Evolutionary conservation across 2,113 vertebrate genomes (phyloP), one percentile per base, ranked within the genome.

Genomic region (Aspidoscelis tigris): DNA sequence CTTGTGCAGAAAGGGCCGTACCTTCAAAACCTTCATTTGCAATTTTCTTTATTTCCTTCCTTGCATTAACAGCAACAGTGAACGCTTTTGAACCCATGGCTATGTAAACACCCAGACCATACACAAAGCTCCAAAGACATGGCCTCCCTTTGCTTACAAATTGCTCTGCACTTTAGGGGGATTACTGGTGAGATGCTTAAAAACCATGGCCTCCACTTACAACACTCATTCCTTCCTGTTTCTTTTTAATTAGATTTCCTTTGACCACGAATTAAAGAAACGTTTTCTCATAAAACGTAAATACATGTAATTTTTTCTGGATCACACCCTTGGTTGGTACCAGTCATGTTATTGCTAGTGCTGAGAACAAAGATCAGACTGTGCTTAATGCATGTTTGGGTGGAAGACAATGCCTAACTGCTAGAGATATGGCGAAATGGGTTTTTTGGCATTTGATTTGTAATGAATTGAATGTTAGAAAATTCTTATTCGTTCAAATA

Each of bases 161-260:
- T 0, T 11, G 2, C 8, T 21, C 55, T 81, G 71, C 5, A 75
- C 64, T 81, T 55, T 33, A 58, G 6, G 10, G 5, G 39, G 10
- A 5, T 14, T 80, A 4, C 26, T 78, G 84, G 82, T 41, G 68
- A 76, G 24, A 18, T 20, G 0, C 53, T 26, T 58, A 69, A 44
- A 33, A 84, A 85, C 0, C n/a, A 47, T 81, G 22, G 64, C 11
- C 9, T 89, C 85, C 64, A 84, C 55, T 65, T 82, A 55, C 33
- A 85, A 84, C 7, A 7, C 2, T 58, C 4, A 58, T 82, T 24
- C 65, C 16, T 68, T 70, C 7, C 76, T 18, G 14, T 84, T 78
- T 70, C 86, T 65, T 89, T 43, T 81, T 87, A 82, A 78, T 81
- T 82, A 76, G 65, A 11, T 80, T 88, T 82, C 76, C 84, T 82